Evolutionary conservation across 2,888 invertebrate genomes (phyloP).

Genomic region (Luperina testacea): DNA sequence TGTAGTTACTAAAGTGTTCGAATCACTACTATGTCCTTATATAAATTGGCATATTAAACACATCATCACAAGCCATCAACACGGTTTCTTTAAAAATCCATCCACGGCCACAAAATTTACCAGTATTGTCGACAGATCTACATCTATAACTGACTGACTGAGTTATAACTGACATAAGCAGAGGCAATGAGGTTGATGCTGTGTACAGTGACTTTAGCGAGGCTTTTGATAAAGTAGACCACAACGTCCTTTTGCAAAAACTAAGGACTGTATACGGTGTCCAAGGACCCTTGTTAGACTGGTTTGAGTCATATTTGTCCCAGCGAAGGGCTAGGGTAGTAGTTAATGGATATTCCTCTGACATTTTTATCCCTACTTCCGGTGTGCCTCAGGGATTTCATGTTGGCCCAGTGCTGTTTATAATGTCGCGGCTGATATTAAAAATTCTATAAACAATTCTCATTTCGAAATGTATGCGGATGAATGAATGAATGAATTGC

Average conservation of each 20-base stretch:
- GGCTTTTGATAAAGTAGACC: constrained; percentile 12
- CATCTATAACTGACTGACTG: no score
- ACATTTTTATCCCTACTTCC: background rate
- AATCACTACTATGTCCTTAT: no score
- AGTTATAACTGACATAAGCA: background rate
- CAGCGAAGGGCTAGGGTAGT: background rate
- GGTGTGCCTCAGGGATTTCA: background rate
- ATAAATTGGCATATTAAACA: no score
- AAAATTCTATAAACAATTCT: background rate
- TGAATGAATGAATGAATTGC: no score
- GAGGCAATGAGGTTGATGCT: background rate
- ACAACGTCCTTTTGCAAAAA: background rate
- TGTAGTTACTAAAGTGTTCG: no score
- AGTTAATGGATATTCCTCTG: background rate
- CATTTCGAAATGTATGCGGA: background rate
- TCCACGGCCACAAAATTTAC: background rate
- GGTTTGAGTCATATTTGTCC: background rate
- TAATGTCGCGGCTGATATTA: background rate
- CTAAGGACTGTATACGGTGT: background rate
- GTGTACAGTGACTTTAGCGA: no score
- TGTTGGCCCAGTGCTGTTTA: background rate
- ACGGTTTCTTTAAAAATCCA: background rate
- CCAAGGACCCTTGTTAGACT: background rate
- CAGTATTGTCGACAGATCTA: background rate
- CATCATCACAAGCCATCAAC: background rate